A percentile compares a stretch with the other conserved stretches of the same genome.
Conservation (phyloP, 2,888 invertebrate genomes). For the Macrophya alboannulata region DNA sequence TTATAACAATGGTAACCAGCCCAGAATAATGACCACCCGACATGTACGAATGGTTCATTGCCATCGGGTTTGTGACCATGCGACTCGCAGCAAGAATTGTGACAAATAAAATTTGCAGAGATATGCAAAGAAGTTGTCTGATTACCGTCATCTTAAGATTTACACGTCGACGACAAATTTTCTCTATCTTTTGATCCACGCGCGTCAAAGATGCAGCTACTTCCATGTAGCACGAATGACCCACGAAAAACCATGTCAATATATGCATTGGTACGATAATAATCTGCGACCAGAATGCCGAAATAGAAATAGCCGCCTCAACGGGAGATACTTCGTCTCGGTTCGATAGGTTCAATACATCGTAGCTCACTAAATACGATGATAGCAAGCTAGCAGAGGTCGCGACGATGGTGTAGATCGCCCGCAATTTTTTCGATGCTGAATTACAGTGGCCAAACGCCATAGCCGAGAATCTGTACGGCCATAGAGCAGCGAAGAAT, state of each 20-base stretch:
- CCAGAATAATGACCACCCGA: neutral
- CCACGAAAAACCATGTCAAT: neutral
- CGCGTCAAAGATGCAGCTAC: slow-evolving; percentile 16
- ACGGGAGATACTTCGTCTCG: neutral
- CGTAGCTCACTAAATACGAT: neutral
- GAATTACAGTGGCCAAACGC: slow-evolving; percentile 30
- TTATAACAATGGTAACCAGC: neutral
- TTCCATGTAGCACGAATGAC: slow-evolving; percentile 18
- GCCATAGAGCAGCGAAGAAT: slow-evolving; percentile 20
- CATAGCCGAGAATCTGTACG: slow-evolving; percentile 17
- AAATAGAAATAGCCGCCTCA: neutral
- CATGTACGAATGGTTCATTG: neutral
- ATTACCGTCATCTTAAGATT: slow-evolving; percentile 16
- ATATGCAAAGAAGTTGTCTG: slow-evolving; percentile 19
- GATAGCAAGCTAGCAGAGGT: neutral
- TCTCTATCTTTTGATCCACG: slow-evolving; percentile 23
- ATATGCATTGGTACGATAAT: neutral
- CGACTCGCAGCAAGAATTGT: neutral
- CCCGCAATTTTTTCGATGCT: neutral
- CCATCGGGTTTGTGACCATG: neutral
- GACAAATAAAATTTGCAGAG: neutral
- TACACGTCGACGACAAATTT: neutral
- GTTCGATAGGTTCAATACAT: neutral
- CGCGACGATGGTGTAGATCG: neutral
- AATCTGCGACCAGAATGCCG: neutral